Evolutionary conservation across 2,888 invertebrate species (phyloP).

Genomic region (Hyles lineata): DNA sequence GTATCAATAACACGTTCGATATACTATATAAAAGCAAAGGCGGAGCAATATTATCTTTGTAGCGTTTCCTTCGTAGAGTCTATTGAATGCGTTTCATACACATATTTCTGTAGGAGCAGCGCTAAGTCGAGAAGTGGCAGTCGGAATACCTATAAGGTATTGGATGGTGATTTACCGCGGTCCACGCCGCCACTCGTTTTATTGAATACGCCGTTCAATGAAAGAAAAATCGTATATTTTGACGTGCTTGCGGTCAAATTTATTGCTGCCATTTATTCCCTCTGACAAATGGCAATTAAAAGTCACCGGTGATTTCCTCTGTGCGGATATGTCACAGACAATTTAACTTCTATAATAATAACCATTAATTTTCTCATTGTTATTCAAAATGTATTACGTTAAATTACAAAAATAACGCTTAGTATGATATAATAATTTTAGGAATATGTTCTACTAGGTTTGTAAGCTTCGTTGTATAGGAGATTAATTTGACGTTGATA

Average conservation of each 20-base stretch:
- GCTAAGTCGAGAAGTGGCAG: slow-evolving; percentile 55
- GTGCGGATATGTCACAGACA: slow-evolving; percentile 15
- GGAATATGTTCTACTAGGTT: too few species aligned
- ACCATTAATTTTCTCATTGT: not conserved
- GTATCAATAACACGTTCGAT: not conserved
- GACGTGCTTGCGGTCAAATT: slow-evolving; percentile 69
- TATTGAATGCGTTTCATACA: slow-evolving; percentile 15
- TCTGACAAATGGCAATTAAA: slow-evolving; percentile 75
- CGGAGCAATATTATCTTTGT: not conserved
- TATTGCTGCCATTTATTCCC: slow-evolving; percentile 72
- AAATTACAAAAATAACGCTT: too few species aligned
- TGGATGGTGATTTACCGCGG: slow-evolving; percentile 73
- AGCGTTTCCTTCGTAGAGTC: not conserved
- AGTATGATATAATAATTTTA: too few species aligned
- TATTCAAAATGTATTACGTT: not conserved
- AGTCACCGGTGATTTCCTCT: slow-evolving; percentile 44
- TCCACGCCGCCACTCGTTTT: slow-evolving; percentile 62
- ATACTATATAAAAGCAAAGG: not conserved
- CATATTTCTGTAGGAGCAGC: slow-evolving; percentile 34
- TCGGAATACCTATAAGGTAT: slow-evolving; percentile 57
- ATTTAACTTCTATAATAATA: slow-evolving; percentile 28
- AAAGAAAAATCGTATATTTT: slow-evolving; percentile 81
- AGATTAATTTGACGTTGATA: too few species aligned
- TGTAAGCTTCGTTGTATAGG: too few species aligned
- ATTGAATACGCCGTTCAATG: slow-evolving; percentile 76